Conservation (phyloP, 2,113 vertebrate genomes). For the Caranx ignobilis region DNA sequence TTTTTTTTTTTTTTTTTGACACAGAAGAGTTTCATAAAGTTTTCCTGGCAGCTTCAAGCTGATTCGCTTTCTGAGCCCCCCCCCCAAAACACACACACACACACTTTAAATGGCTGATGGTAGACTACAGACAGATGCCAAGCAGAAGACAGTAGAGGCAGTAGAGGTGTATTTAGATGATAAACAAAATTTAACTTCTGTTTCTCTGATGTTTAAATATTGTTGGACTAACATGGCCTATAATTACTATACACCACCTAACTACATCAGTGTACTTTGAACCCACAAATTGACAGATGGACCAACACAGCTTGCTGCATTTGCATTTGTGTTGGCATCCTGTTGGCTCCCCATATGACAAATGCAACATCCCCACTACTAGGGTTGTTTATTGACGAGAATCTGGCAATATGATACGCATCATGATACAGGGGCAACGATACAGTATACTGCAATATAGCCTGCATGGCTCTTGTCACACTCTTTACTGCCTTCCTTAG, state of each 20-base stretch:
- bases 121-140: constrained; percentile 67
- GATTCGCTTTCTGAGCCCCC: constrained; percentile 26
- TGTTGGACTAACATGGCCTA: not conserved
- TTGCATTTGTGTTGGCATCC: too few species aligned
- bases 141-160: not conserved
- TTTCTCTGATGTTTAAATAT: not conserved
- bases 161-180: constrained; percentile 13
- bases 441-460: too few species aligned
- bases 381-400: too few species aligned
- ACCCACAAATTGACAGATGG: not conserved
- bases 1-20: constrained; percentile 6
- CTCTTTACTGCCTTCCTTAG: too few species aligned
- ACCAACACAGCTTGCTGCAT: not conserved
- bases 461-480: too few species aligned
- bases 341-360: too few species aligned
- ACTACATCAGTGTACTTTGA: not conserved
- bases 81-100: constrained; percentile 13
- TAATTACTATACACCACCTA: not conserved
- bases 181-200: not conserved
- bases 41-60: constrained; percentile 53
- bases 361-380: too few species aligned
- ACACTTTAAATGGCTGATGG: constrained; percentile 32
- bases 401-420: too few species aligned
- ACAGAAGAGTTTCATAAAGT: constrained; percentile 30
- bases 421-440: too few species aligned